A percentile compares a stretch with the other conserved stretches of the same genome.
Evolutionary conservation across 2,113 vertebrate genomes (phyloP).

Genomic region (Crotophaga sulcirostris): DNA sequence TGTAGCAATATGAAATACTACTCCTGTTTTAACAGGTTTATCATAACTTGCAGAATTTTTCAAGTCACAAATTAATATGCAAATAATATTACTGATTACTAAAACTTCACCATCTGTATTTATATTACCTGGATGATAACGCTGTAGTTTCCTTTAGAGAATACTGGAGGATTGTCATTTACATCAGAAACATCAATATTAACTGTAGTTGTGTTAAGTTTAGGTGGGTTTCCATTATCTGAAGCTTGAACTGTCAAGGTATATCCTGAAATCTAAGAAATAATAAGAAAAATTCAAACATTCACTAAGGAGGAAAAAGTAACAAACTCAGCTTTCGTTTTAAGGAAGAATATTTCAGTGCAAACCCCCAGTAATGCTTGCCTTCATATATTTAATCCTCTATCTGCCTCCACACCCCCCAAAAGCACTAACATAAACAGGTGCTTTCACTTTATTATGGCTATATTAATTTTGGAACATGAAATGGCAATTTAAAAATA

Average conservation of each 20-base stretch:
- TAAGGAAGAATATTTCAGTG: not conserved
- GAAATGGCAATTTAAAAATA: not conserved
- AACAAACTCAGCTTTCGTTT: not conserved
- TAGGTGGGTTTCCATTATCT: constrained; percentile 86
- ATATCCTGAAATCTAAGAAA: constrained; percentile 90
- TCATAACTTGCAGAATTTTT: not conserved
- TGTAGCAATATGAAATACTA: not conserved
- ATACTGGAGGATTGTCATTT: constrained; percentile 93
- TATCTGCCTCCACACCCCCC: not conserved
- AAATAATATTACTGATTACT: not conserved
- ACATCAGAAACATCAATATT: constrained; percentile 97
- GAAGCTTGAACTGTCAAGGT: constrained; percentile 88
- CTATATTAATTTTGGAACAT: not conserved
- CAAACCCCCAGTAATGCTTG: not conserved
- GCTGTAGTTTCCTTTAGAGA: constrained; percentile 93
- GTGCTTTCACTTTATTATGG: not conserved
- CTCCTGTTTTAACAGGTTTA: not conserved
- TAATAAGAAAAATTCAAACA: not conserved
- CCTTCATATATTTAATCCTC: not conserved
- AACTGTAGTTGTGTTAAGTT: constrained; percentile 83
- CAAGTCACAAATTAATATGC: not conserved
- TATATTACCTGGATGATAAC: constrained; percentile 90
- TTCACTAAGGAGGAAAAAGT: not conserved
- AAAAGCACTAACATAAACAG: not conserved
- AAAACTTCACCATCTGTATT: not conserved